Evolutionary conservation across 2,113 vertebrate genomes (phyloP), one percentile per base, ranked within the genome.

Genomic region (Phalacrocorax pelagicus): DNA sequence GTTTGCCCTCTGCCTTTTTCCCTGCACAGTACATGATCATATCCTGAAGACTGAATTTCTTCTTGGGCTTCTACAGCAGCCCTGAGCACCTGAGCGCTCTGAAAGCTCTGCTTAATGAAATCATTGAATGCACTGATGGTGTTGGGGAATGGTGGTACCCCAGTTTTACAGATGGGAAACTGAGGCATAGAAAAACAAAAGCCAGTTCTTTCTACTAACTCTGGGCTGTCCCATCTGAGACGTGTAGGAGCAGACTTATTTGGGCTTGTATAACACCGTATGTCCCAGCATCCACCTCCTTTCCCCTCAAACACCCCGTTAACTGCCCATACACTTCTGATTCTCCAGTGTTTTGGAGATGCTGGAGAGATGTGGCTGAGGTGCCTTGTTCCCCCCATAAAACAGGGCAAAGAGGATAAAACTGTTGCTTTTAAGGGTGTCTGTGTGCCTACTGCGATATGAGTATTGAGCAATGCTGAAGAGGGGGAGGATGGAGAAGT

Each of bases 1-100:
- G 30, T 70, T 80, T 73, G 24, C 51, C 29, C 55, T 54, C 54
- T 61, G 58, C 34, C 32, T 74, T 67, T 88, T 51, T 0, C 36
- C 42, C 18, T 12, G 17, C 17, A 46, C 19, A 15, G 15, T 1
- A 2, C 20, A 26, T 12, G 49, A 22, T 22, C 36, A 0, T 3
- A 19, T 58, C 59, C 46, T 38, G 15, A 51, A 70, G 18, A 26
- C 7, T 32, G 27, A 73, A 26, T 86, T 74, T 30, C 57, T 74
- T 51, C 47, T 30, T 17, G 55, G 63, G 32, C 15, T 81, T 71
- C 78, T 70, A 19, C 16, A 71, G 51, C 46, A 77, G 17, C 20
- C 15, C 55, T 62, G 46, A 81, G 59, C 24, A 55, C 8, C 59
- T 15, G 69, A 44, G 44, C 21, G 19, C 44, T 66, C 44, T 55